Percentiles rank a stretch among this genome's conserved stretches.
These are phyloP conservation scores for Geophilus truncorum DNA, from an alignment of 2,888 invertebrate genomes.

Conservation along the genomic window DNA sequence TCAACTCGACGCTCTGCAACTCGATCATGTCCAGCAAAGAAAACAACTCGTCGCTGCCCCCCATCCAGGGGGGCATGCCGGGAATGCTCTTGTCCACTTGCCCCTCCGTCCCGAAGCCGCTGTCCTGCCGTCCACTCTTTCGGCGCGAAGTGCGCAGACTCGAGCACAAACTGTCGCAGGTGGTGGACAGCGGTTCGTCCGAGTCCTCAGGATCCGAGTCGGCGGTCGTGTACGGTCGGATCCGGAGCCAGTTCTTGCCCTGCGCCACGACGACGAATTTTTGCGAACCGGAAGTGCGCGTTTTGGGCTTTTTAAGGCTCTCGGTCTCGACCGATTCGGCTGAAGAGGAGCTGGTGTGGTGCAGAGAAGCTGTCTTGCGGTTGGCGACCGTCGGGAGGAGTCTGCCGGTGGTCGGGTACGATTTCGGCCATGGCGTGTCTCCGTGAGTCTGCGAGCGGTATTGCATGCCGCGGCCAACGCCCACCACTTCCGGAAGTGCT, in stretches of 20 bases:
- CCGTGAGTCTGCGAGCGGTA: background rate
- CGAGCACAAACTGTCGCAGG: conserved; percentile 35
- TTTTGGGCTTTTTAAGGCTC: background rate
- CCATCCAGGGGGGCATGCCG: conserved; percentile 44
- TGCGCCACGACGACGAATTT: conserved; percentile 37
- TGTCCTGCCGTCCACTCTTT: conserved; percentile 57
- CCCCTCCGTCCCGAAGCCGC: conserved; percentile 87
- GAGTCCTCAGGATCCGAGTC: conserved; percentile 54
- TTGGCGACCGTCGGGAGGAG: conserved; percentile 11
- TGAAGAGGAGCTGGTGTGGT: background rate
- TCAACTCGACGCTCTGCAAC: conserved; percentile 56
- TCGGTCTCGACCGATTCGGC: background rate
- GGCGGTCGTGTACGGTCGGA: conserved; percentile 28
- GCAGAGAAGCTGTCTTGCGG: conserved; percentile 1
- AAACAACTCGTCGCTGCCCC: conserved; percentile 54
- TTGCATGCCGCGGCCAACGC: background rate
- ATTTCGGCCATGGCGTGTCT: background rate
- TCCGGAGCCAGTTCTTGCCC: conserved; percentile 36
- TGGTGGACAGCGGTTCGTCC: conserved; percentile 34
- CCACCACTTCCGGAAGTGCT: conserved; percentile 74
- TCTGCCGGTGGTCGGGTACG: background rate
- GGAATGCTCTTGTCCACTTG: conserved; percentile 46
- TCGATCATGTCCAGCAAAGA: conserved; percentile 81
- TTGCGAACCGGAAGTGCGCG: background rate
- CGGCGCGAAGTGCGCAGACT: background rate